phyloP scores from a whole-genome alignment of 2,888 invertebrate genomes.

The Antheraea yamamai region DNA sequence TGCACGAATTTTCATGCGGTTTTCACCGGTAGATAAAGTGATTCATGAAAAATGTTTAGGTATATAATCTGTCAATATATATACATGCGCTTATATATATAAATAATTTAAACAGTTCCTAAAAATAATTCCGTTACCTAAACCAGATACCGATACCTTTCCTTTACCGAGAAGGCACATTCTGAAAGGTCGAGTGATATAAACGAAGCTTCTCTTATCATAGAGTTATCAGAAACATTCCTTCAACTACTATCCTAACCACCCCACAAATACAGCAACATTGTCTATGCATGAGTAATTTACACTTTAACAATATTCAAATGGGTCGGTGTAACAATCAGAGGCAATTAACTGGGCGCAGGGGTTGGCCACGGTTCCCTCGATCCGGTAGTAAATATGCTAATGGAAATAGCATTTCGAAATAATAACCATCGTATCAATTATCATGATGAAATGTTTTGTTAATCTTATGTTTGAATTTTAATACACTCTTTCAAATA shows the following conservation, averaged over 20 bases:
- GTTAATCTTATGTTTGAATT: not conserved
- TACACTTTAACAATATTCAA: slow-evolving; percentile 31
- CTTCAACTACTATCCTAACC: not conserved
- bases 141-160: no score
- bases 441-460: not conserved
- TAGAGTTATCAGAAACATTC: not conserved
- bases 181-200: no score
- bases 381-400: slow-evolving; percentile 5
- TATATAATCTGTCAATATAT: no score
- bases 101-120: no score
- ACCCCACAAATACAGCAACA: slow-evolving; percentile 22
- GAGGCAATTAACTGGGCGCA: slow-evolving; percentile 23
- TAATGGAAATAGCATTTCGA: not conserved
- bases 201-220: not conserved
- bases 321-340: slow-evolving; percentile 33
- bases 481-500: not conserved
- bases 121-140: no score
- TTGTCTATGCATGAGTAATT: slow-evolving; percentile 31
- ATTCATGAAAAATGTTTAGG: no score
- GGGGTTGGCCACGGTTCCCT: slow-evolving; percentile 14
- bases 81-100: no score
- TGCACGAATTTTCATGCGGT: no score
- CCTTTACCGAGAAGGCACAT: no score
- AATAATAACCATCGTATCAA: not conserved
- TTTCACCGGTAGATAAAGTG: no score